phyloP scores from a whole-genome alignment of 2,113 vertebrate genomes.

The Dissostichus mawsoni region DNA sequence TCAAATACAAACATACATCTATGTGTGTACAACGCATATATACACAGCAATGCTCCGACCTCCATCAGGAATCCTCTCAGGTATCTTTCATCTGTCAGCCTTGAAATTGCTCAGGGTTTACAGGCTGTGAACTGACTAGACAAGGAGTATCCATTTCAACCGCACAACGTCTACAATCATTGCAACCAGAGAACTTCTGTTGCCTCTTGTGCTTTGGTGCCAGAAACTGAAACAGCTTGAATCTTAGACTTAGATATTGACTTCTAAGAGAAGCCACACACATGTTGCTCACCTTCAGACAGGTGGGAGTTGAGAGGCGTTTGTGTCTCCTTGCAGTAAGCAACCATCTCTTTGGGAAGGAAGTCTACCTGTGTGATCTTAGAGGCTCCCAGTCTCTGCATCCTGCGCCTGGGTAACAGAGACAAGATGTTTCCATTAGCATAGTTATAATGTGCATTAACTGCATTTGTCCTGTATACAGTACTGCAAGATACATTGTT shows the following conservation, averaged over 20 bases:
- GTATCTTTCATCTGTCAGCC: constrained; percentile 82
- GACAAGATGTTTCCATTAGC: constrained; percentile 36
- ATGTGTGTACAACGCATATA: not conserved
- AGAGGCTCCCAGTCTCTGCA: constrained; percentile 92
- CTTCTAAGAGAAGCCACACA: constrained; percentile 9
- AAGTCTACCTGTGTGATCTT: constrained; percentile 98
- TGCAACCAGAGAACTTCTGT: constrained; percentile 26
- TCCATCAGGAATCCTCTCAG: constrained; percentile 76
- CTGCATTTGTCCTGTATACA: not conserved
- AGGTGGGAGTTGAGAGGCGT: constrained; percentile 90
- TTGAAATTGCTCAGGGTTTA: constrained; percentile 50
- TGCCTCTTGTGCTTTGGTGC: constrained; percentile 15
- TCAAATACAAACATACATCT: not conserved
- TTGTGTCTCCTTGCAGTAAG: constrained; percentile 97
- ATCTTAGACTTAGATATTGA: constrained; percentile 1
- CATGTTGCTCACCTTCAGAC: constrained; percentile 88
- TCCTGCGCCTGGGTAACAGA: constrained; percentile 85
- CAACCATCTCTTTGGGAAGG: constrained; percentile 93
- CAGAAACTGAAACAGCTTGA: not conserved
- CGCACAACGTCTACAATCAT: constrained; percentile 42
- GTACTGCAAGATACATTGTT: no score
- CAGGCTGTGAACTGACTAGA: constrained; percentile 22
- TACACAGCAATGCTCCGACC: not conserved
- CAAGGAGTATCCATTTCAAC: constrained; percentile 46
- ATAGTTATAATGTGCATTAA: not conserved